These are phyloP conservation scores for Microcebus griseorufus DNA, from an alignment of 2,113 vertebrate species.

Conservation along the genomic window DNA sequence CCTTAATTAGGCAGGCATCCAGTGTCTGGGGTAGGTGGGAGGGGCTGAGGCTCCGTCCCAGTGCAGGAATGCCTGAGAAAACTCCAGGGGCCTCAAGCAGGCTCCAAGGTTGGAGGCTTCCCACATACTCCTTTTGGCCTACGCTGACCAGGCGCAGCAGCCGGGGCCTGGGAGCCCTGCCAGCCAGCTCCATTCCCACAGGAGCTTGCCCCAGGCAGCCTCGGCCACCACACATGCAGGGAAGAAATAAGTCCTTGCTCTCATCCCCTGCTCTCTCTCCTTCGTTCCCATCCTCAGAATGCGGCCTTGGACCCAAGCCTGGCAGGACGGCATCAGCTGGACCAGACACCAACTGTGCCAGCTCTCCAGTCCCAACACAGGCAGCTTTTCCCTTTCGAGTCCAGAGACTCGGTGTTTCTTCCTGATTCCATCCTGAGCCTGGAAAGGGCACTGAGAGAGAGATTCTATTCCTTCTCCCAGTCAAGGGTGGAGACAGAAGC, in stretches of 20 bases:
- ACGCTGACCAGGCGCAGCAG: slow-evolving; percentile 50
- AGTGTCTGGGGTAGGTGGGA: slow-evolving; percentile 61
- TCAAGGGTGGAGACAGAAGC: background rate
- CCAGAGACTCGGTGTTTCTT: slow-evolving; percentile 21
- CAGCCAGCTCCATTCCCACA: slow-evolving; percentile 64
- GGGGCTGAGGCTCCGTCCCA: slow-evolving; percentile 64
- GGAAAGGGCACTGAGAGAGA: background rate
- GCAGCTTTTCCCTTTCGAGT: slow-evolving; percentile 12
- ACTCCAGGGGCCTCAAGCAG: slow-evolving; percentile 56
- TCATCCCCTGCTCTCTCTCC: background rate
- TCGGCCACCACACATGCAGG: background rate
- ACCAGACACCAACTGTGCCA: background rate
- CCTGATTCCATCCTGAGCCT: slow-evolving; percentile 42
- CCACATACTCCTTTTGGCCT: slow-evolving; percentile 72
- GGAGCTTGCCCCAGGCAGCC: background rate
- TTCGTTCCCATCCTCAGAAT: background rate
- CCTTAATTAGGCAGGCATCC: slow-evolving; percentile 85
- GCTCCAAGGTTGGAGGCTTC: slow-evolving; percentile 77
- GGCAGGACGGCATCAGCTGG: background rate
- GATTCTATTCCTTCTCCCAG: slow-evolving; percentile 47
- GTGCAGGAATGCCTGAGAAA: slow-evolving; percentile 85
- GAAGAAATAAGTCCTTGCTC: background rate
- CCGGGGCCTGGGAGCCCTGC: slow-evolving; percentile 74
- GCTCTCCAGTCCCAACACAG: slow-evolving; percentile 27
- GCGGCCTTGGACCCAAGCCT: background rate